Evolutionary conservation across 2,113 vertebrate genomes (phyloP).

Genomic region (Diadophis punctatus): DNA sequence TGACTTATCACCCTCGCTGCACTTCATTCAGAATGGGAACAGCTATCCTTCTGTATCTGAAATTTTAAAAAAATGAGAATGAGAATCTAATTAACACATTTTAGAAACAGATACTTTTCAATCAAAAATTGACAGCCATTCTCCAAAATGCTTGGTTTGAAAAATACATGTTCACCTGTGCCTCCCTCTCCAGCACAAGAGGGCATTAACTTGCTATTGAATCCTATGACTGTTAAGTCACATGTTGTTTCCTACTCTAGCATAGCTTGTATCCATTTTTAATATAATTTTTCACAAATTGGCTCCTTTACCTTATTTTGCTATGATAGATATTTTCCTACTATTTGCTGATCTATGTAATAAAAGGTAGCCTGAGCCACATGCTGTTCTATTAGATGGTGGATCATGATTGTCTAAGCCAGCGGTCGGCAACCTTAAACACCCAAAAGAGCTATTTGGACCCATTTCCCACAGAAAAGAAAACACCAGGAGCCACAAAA

Average conservation of each 20-base stretch:
- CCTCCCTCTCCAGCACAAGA: neutral
- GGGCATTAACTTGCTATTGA: neutral
- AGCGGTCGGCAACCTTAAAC: neutral
- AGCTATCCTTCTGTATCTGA: neutral
- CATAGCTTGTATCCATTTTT: neutral
- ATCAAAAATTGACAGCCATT: neutral
- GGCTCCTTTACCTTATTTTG: slow-evolving; percentile 1
- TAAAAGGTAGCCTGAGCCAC: slow-evolving; percentile 32
- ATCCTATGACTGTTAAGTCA: neutral
- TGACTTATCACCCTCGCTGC: neutral
- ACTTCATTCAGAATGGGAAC: neutral
- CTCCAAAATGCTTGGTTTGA: neutral
- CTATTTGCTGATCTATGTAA: neutral
- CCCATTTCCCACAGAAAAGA: too few relatives aligned
- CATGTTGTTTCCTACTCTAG: neutral
- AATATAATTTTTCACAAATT: neutral
- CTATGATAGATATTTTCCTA: neutral
- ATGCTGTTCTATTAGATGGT: neutral
- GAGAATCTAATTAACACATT: neutral
- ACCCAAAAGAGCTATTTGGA: too few relatives aligned
- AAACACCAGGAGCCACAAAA: too few relatives aligned
- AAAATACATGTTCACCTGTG: neutral
- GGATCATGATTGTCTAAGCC: neutral
- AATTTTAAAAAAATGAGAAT: neutral
- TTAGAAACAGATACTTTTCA: neutral